These are phyloP conservation scores for Rhagologus leucostigma DNA, from an alignment of 2,113 vertebrate species.

Conservation along the genomic window DNA sequence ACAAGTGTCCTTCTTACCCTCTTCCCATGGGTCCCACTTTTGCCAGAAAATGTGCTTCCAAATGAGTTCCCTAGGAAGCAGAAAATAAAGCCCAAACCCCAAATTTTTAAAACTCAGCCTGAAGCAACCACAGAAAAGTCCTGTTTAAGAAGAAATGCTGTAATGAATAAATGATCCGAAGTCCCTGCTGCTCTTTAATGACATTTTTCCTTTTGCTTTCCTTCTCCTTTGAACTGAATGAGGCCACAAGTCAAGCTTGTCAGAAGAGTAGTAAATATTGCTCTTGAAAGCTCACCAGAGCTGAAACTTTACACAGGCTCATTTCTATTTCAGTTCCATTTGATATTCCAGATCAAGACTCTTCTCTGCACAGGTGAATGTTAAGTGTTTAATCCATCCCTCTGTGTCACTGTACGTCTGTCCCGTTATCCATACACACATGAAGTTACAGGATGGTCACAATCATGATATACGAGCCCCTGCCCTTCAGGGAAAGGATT, in stretches of 20 bases:
- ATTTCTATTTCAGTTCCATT: not conserved
- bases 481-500: not conserved
- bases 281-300: not conserved
- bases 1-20: not conserved
- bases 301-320: not conserved
- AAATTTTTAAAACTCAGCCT: not conserved
- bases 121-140: not conserved
- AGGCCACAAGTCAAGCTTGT: not conserved
- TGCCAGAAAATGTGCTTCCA: not conserved
- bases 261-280: not conserved
- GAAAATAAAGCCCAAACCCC: not conserved
- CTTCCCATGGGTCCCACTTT: not conserved
- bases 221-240: not conserved
- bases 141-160: not conserved
- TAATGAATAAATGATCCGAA: not conserved
- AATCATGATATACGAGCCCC: not conserved
- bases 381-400: not conserved
- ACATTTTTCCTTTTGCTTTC: not conserved
- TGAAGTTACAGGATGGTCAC: not conserved
- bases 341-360: not conserved
- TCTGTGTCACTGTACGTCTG: not conserved
- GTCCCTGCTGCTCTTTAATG: not conserved
- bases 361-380: not conserved
- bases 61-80: not conserved
- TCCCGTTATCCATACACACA: not conserved